Evolutionary conservation across 2,797 vertebrate genomes (phyloP), one percentile per base, ranked within the genome.

Genomic region (Arnoldichthys spilopterus): DNA sequence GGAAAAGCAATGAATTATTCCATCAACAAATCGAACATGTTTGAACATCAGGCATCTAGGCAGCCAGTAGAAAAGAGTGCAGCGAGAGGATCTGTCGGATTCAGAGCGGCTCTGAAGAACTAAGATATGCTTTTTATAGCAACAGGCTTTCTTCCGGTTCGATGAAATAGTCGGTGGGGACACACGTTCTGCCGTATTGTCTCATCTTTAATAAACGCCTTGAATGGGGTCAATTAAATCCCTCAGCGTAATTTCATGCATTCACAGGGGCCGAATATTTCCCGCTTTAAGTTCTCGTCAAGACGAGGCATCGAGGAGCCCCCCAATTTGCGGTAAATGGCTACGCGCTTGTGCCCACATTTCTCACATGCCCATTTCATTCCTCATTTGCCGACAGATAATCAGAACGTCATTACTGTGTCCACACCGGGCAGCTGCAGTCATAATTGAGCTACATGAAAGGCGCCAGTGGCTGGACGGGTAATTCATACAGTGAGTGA

Each of bases 311-410:
- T 81, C 89, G 82, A 88, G 85, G 85, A 81, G 64, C 81, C 22
- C 83, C 77, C 91, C 85, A 89, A 90, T 88, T 96, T 93, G 92
- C 84, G 89, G 87, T 91, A 91, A 86, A 94, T 96, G 91, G 93
- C 87, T 90, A 87, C 87, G 93, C 90, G 94, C 88, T 85, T 89
- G 79, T 87, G 54, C 51, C 88, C 93, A 92, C 90, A 94, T 93
- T 95, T 94, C 95, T 91, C 88, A 94, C 93, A 94, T 94, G 95
- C 94, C 96, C 95, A 95, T 96, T 97, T 97, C 95, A 97, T 97
- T 97, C 94, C 97, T 97, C 96, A 97, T 97, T 97, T 97, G 95
- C 95, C 94, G 92, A 95, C 94, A 96, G 95, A 97, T 97, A 97
- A 98, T 97, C 96, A 97, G 95, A 96, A 96, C 95, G 96, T 96